Percentiles rank a stretch among this genome's conserved stretches.
phyloP scores from a whole-genome alignment of 2,797 vertebrate genomes.

The Lutjanus campechanus region DNA sequence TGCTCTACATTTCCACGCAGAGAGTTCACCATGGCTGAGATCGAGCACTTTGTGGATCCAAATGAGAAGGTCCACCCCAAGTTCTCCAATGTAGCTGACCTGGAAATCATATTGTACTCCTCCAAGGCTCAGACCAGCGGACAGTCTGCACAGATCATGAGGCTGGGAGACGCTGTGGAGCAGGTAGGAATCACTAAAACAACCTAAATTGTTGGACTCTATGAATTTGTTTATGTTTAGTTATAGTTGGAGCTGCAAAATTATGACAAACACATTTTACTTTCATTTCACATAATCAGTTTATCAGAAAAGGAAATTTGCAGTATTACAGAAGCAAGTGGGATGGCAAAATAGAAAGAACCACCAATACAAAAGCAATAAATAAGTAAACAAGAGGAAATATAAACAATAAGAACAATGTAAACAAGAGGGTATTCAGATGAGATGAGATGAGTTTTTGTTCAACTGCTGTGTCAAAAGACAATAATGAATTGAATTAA shows the following conservation, averaged over 20 bases:
- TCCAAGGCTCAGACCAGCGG: constrained; percentile 97
- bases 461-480: background rate
- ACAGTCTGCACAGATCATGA: constrained; percentile 94
- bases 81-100: constrained; percentile 92
- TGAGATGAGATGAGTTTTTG: background rate
- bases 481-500: background rate
- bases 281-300: background rate
- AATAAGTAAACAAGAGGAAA: too few relatives aligned
- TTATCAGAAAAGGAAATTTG: too few relatives aligned
- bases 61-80: constrained; percentile 95
- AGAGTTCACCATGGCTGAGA: constrained; percentile 99
- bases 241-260: background rate
- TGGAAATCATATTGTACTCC: constrained; percentile 93
- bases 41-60: constrained; percentile 99
- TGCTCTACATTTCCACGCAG: constrained; percentile 72
- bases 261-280: background rate
- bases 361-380: too few relatives aligned
- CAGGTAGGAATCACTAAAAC: constrained; percentile 75
- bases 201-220: background rate
- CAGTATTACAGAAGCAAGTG: too few relatives aligned
- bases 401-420: too few relatives aligned
- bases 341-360: too few relatives aligned
- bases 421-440: background rate
- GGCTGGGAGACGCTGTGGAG: constrained; percentile 94
- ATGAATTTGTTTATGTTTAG: background rate